Conservation (phyloP, 2,113 vertebrate species). For the Fukomys damarensis region DNA sequence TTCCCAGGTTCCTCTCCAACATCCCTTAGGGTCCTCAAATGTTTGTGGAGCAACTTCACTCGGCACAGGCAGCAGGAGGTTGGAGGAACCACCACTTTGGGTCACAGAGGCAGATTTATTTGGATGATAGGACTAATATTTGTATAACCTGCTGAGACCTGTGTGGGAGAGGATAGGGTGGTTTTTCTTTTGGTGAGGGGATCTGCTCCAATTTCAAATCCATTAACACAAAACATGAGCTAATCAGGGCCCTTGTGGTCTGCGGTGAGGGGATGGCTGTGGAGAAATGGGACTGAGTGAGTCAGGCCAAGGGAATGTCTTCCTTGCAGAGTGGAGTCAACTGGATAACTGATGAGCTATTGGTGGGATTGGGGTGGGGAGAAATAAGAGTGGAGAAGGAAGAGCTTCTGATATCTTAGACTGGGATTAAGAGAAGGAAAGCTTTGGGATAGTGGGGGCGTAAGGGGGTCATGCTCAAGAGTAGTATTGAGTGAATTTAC, state of each 20-base stretch:
- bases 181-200: slow-evolving; percentile 81
- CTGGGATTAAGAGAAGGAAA: slow-evolving; percentile 46
- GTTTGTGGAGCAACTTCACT: slow-evolving; percentile 63
- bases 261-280: slow-evolving; percentile 81
- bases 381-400: not conserved
- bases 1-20: slow-evolving; percentile 35
- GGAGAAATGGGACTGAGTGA: slow-evolving; percentile 82
- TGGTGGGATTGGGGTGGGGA: slow-evolving; percentile 71
- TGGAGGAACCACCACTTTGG: slow-evolving; percentile 59
- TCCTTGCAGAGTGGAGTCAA: slow-evolving; percentile 74
- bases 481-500: not conserved
- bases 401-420: slow-evolving; percentile 55
- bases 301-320: slow-evolving; percentile 84
- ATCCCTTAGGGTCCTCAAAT: slow-evolving; percentile 53
- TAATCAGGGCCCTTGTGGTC: slow-evolving; percentile 79
- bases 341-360: slow-evolving; percentile 76
- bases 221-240: slow-evolving; percentile 76
- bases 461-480: not conserved
- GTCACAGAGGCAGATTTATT: slow-evolving; percentile 82
- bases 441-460: not conserved
- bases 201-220: slow-evolving; percentile 78
- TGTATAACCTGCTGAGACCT: slow-evolving; percentile 84
- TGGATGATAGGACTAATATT: slow-evolving; percentile 86
- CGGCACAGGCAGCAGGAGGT: slow-evolving; percentile 68
- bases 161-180: slow-evolving; percentile 82